phyloP scores from a whole-genome alignment of 2,113 vertebrate genomes.

The Isichthys henryi region DNA sequence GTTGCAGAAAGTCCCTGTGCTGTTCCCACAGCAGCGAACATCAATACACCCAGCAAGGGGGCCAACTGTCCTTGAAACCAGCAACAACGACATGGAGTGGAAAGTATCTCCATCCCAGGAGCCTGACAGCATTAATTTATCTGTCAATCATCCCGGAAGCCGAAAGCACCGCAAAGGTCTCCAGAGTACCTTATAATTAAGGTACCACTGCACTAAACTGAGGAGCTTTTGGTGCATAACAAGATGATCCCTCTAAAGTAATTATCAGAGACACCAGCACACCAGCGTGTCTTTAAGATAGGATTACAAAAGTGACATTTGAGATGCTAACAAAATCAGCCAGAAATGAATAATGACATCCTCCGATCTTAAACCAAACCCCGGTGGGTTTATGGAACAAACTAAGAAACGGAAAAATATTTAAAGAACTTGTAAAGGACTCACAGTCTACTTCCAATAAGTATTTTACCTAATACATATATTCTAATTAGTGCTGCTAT shows the following conservation, averaged over 20 bases:
- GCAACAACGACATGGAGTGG: slow-evolving; percentile 50
- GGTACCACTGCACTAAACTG: slow-evolving; percentile 54
- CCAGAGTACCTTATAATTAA: slow-evolving; percentile 63
- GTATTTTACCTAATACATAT: neutral
- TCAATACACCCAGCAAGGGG: slow-evolving; percentile 17
- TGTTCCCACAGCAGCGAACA: neutral
- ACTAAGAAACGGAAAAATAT: neutral
- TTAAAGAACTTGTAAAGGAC: neutral
- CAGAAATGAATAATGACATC: neutral
- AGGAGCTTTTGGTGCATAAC: slow-evolving; percentile 58
- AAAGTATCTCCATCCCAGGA: slow-evolving; percentile 57
- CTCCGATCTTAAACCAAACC: neutral
- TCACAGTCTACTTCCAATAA: neutral
- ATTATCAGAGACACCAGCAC: slow-evolving; percentile 50
- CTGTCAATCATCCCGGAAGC: slow-evolving; percentile 60
- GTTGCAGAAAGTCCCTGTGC: neutral
- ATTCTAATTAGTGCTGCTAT: neutral
- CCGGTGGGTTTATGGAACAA: neutral
- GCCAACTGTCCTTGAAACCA: slow-evolving; percentile 56
- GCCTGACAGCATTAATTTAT: slow-evolving; percentile 67
- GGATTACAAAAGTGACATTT: slow-evolving; percentile 47
- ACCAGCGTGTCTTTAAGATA: slow-evolving; percentile 39
- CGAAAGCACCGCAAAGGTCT: slow-evolving; percentile 41
- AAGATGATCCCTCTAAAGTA: slow-evolving; percentile 58
- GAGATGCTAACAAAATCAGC: slow-evolving; percentile 20